phyloP scores from a whole-genome alignment of 2,113 vertebrate species.

The Grus americana region DNA sequence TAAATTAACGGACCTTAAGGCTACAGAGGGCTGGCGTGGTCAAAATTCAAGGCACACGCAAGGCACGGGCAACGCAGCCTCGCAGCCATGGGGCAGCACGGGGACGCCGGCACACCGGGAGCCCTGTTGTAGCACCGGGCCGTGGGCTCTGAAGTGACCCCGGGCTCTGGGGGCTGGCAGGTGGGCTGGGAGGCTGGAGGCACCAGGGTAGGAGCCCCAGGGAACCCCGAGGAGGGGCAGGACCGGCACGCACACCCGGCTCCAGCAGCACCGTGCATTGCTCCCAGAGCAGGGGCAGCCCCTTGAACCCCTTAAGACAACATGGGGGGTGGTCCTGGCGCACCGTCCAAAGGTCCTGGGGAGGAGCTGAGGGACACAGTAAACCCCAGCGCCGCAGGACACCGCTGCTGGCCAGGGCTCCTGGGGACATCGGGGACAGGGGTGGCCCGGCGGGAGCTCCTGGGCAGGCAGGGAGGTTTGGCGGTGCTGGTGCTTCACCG shows the following conservation, averaged over 20 bases:
- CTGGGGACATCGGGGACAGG: neutral
- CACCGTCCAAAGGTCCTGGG: neutral
- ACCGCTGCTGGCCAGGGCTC: neutral
- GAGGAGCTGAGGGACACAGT: neutral
- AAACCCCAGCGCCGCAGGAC: neutral
- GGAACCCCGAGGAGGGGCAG: neutral
- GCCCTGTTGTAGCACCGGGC: neutral
- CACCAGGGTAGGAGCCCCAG: neutral
- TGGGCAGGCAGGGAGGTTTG: neutral
- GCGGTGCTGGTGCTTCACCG: neutral
- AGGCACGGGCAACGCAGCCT: accelerated
- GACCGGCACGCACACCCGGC: accelerated
- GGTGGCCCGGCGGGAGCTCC: neutral
- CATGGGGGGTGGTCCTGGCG: accelerated
- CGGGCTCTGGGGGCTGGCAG: neutral
- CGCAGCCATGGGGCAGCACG: accelerated
- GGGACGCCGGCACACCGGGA: accelerated
- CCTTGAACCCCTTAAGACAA: neutral
- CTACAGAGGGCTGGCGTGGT: neutral
- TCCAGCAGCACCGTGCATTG: neutral
- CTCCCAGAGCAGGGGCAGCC: neutral
- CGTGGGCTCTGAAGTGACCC: accelerated
- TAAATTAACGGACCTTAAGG: conserved; percentile 57
- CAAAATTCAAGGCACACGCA: neutral
- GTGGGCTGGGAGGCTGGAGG: neutral